These are phyloP conservation scores for Podocnemis expansa DNA, from an alignment of 2,113 vertebrate genomes.

Conservation along the genomic window DNA sequence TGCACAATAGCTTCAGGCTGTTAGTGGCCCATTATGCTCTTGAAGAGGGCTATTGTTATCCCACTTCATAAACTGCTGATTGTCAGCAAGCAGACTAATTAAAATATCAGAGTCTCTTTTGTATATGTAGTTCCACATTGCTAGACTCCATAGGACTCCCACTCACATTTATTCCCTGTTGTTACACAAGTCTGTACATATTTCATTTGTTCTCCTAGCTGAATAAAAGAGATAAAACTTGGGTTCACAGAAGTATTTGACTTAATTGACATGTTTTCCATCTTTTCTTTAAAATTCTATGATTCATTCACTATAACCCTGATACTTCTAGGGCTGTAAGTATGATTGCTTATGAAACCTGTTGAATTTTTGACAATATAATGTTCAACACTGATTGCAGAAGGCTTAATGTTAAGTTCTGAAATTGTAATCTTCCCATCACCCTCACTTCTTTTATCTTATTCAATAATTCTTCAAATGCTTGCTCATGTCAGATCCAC, in stretches of 20 bases:
- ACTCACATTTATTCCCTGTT: background rate
- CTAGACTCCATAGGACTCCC: background rate
- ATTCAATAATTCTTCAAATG: background rate
- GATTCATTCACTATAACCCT: background rate
- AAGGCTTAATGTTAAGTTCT: background rate
- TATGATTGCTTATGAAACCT: background rate
- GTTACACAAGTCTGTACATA: background rate
- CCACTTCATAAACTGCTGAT: background rate
- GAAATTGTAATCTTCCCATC: background rate
- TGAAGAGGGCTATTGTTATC: background rate
- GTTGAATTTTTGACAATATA: constrained; percentile 3
- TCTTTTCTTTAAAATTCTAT: background rate
- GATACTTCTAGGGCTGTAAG: background rate
- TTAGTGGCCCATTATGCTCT: background rate
- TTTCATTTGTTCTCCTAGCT: background rate
- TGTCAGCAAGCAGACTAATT: background rate
- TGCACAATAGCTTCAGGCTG: background rate
- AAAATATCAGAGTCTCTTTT: background rate
- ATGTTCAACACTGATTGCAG: background rate
- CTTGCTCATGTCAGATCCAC: no score
- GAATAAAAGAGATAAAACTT: background rate
- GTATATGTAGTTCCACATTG: background rate
- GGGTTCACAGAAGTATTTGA: background rate
- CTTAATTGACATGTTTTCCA: background rate
- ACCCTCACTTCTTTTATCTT: background rate